These are phyloP conservation scores for Pterobdella sp. DNA, from an alignment of 2,888 invertebrate species.

Conservation along the genomic window DNA sequence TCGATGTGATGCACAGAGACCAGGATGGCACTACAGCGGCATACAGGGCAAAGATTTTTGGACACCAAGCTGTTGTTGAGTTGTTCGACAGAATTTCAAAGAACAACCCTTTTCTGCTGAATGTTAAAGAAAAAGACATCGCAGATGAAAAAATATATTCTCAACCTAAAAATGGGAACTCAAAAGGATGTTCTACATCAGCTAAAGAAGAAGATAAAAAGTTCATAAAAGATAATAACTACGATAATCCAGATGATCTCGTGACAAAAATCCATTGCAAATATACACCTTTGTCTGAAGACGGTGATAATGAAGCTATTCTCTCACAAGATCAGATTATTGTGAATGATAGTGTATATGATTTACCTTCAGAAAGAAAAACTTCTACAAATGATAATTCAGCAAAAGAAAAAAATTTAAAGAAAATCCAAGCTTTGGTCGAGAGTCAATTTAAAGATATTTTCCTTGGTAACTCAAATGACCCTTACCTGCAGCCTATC, in stretches of 20 bases:
- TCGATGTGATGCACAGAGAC: constrained; percentile 34
- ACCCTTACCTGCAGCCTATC: constrained; percentile 25
- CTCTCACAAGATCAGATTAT: not conserved
- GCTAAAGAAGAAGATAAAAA: not conserved
- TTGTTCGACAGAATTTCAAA: constrained; percentile 29
- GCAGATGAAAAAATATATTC: constrained; percentile 1
- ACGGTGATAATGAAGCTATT: not conserved
- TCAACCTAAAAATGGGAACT: not conserved
- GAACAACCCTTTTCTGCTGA: constrained; percentile 28
- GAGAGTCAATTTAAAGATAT: constrained; percentile 22
- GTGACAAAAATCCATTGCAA: constrained; percentile 23
- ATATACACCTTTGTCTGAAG: not conserved
- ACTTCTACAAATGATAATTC: not conserved
- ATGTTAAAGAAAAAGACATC: constrained; percentile 11
- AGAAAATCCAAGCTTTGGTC: constrained; percentile 23
- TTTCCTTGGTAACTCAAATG: constrained; percentile 13
- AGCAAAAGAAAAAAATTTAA: constrained; percentile 17
- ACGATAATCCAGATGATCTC: constrained; percentile 24
- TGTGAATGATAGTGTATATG: constrained; percentile 12
- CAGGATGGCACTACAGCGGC: constrained; percentile 39
- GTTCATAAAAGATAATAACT: constrained; percentile 22
- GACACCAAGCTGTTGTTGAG: constrained; percentile 34
- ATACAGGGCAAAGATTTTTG: constrained; percentile 34
- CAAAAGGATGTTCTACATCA: not conserved
- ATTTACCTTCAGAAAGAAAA: not conserved